Evolutionary conservation across 2,113 vertebrate species (phyloP).

Genomic region (Sterna hirundo): DNA sequence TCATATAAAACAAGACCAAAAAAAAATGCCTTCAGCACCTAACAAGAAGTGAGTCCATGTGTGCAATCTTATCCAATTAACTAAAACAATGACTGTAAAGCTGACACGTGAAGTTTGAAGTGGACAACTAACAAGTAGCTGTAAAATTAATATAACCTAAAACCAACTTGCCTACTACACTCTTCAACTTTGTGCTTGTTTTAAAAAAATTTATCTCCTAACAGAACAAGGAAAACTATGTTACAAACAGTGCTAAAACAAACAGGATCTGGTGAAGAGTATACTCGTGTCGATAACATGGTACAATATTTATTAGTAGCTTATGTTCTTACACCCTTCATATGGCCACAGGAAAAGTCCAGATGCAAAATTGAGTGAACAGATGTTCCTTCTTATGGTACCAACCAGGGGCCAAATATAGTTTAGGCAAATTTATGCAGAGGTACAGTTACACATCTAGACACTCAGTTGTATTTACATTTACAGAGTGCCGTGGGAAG

Average conservation of each 20-base stretch:
- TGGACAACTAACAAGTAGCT: not conserved
- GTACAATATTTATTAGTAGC: not conserved
- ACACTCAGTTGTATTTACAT: not conserved
- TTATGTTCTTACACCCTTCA: not conserved
- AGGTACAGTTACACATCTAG: not conserved
- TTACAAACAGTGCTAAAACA: not conserved
- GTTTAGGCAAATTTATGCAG: not conserved
- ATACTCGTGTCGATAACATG: rapidly evolving
- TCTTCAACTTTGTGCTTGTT: not conserved
- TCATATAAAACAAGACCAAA: not conserved
- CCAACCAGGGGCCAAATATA: not conserved
- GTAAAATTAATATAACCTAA: not conserved
- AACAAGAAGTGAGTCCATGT: not conserved
- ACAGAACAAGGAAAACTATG: not conserved
- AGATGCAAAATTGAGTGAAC: not conserved
- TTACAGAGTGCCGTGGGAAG: rapidly evolving
- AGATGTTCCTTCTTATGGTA: not conserved
- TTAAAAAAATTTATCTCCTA: not conserved
- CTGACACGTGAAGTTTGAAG: not conserved
- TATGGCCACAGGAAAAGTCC: not conserved
- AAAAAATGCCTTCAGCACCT: not conserved
- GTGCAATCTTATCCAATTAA: not conserved
- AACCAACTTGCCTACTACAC: not conserved
- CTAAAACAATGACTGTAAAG: not conserved
- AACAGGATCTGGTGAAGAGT: not conserved